Evolutionary conservation across 2,113 vertebrate genomes (phyloP).

Genomic region (Anarhynchus alexandrinus): DNA sequence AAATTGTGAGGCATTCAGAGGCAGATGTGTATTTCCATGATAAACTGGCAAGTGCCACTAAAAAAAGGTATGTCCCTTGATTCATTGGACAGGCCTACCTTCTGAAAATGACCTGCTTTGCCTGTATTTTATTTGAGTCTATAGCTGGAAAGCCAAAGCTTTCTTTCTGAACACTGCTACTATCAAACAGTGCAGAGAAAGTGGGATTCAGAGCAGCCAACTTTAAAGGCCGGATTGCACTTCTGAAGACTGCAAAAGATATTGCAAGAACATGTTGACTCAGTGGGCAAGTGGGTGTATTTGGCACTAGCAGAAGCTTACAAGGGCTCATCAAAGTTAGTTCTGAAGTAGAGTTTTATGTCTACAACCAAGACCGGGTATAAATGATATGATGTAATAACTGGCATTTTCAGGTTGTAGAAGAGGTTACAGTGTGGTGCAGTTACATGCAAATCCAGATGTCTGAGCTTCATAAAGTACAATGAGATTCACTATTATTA

Average conservation of each 20-base stretch:
- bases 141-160: neutral
- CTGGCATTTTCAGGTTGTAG: neutral
- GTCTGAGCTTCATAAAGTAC: neutral
- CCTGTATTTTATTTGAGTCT: neutral
- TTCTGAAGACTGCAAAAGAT: neutral
- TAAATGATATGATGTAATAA: neutral
- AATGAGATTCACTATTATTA: neutral
- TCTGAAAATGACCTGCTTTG: neutral
- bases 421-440: neutral
- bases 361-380: neutral
- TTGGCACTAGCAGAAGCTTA: neutral
- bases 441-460: neutral
- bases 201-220: neutral
- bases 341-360: neutral
- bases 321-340: neutral
- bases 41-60: neutral
- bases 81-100: neutral
- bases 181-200: neutral
- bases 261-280: neutral
- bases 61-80: neutral
- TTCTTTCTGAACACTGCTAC: neutral
- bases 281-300: neutral
- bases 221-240: neutral
- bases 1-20: neutral
- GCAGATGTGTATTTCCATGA: neutral